Evolutionary conservation across 2,113 vertebrate species (phyloP).

Genomic region (Serranochromis macrocephalus): DNA sequence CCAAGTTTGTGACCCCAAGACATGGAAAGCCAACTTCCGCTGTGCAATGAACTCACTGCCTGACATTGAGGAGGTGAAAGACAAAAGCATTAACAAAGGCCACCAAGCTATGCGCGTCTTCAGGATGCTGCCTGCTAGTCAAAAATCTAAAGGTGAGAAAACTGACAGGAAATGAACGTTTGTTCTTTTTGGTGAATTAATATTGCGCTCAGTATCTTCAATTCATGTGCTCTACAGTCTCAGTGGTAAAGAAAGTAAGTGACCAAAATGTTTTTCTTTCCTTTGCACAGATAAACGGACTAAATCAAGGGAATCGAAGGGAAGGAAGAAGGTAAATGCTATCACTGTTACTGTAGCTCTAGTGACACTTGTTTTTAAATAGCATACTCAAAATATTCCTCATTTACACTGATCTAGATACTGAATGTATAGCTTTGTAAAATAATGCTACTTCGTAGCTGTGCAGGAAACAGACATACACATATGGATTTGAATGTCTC

Average conservation of each 20-base stretch:
- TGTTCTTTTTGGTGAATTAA: background rate
- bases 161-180: background rate
- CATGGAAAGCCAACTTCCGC: constrained; percentile 98
- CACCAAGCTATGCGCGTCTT: constrained; percentile 87
- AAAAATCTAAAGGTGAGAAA: constrained; percentile 72
- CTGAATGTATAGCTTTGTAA: background rate
- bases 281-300: constrained; percentile 76
- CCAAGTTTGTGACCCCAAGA: constrained; percentile 82
- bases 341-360: background rate
- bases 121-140: constrained; percentile 78
- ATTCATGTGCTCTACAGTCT: background rate
- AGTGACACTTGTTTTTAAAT: background rate
- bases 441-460: background rate
- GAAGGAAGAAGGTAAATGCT: constrained; percentile 76
- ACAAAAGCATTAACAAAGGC: constrained; percentile 88
- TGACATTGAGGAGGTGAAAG: constrained; percentile 92
- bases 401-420: background rate
- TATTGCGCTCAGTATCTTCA: background rate
- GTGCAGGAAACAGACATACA: background rate
- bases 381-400: background rate
- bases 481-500: background rate
- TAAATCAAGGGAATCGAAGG: constrained; percentile 71
- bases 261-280: background rate
- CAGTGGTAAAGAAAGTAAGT: background rate
- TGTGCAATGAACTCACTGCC: constrained; percentile 97